A percentile compares a stretch with the other conserved stretches of the same genome.
phyloP scores from a whole-genome alignment of 2,888 invertebrate species.

The Caenorhabditis sp. region DNA sequence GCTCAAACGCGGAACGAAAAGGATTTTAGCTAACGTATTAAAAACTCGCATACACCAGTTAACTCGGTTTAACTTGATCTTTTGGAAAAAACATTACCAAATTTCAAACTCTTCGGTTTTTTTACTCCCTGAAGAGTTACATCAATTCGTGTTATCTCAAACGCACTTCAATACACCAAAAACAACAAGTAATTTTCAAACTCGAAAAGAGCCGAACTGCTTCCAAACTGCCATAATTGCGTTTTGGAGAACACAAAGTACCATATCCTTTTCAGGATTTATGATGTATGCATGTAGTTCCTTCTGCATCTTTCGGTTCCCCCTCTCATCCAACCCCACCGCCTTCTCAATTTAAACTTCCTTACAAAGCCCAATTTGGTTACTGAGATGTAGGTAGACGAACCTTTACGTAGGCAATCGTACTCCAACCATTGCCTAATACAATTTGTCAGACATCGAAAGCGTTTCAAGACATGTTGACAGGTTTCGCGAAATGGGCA shows the following conservation, averaged over 20 bases:
- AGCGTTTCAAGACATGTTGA: conserved; percentile 52
- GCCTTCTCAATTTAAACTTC: conserved; percentile 6
- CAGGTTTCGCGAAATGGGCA: conserved; percentile 25
- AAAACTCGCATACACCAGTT: not conserved
- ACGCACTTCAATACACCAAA: no score
- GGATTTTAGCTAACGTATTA: not conserved
- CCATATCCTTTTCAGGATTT: conserved; percentile 41
- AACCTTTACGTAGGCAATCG: conserved; percentile 34
- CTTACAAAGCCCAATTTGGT: conserved; percentile 18
- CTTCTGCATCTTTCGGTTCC: conserved; percentile 3
- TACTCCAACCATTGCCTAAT: conserved; percentile 44
- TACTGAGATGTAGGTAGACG: conserved; percentile 36
- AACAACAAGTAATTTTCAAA: conserved; percentile 33
- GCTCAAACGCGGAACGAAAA: not conserved
- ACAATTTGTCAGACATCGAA: conserved; percentile 54
- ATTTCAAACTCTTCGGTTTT: not conserved
- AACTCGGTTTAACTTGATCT: not conserved
- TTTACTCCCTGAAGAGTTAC: conserved; percentile 21
- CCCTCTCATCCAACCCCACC: not conserved
- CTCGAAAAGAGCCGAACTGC: conserved; percentile 16
- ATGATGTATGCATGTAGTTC: conserved; percentile 15
- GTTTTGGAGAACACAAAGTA: conserved; percentile 25
- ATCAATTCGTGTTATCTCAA: conserved; percentile 14
- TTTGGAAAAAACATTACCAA: not conserved
- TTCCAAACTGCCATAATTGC: conserved; percentile 22